Base-by-base conservation (phyloP, 2,113 vertebrate genomes). In the Calidris pugnax region DNA sequence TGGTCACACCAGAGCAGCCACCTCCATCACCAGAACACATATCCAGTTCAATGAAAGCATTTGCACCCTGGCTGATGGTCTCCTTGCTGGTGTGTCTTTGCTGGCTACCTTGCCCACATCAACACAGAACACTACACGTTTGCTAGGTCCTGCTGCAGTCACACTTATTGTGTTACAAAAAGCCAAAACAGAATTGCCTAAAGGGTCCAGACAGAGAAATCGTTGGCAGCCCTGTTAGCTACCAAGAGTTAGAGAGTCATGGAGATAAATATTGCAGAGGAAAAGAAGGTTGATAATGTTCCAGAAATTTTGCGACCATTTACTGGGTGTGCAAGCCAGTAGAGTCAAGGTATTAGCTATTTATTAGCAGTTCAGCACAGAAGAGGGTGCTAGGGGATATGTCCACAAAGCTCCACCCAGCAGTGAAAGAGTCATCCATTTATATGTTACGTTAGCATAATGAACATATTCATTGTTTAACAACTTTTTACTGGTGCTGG, bases 91-190 rank as follows among this genome's bases (percentile, higher is more conserved):
- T 50, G 24, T 2, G 1, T 14, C 33, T 59, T 78, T 55, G 26
- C 37, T 37, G n/a, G 12, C 43, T 82, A 6, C 48, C 28, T 88
- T 59, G 21, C 5, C 23, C 23, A 2, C 3, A 10, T 18, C 60
- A 32, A 6, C 0, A 0, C 23, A 53, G 50, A 13, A 48, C 47
- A 9, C 4, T 27, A 13, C 20, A 24, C 0, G 0, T 41, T 63
- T 64, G 1, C n/a, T 53, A 28, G 3, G 45, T 50, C 23, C 50
- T 81, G 64, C 51, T 90, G 8, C 4, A 22, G 16, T n/a, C 66
- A 19, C 7, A 32, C 5, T 28, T 28, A 19, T 1, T 85, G 24
- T 82, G 10, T 33, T 59, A 72, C 1, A 28, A 62, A 85, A 6
- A 67, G 13, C 33, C 35, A n/a, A 79, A 72, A 2, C 4, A 78